phyloP scores from a whole-genome alignment of 1,140 invertebrate genomes.

The Proctacanthus coquilletti region DNA sequence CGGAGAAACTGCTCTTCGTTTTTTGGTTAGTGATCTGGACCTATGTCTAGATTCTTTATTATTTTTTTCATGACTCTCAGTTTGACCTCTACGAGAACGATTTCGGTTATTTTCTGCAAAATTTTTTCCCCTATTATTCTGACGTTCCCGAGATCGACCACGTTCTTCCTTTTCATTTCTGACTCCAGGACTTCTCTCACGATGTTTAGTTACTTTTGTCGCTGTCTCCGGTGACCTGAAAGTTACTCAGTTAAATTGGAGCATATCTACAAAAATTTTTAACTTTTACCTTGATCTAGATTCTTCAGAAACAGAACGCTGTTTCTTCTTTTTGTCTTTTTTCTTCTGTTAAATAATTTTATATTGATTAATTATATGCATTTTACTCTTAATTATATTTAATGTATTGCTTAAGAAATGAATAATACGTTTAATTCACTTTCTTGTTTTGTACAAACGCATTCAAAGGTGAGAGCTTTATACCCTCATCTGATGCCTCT shows the following conservation, averaged over 20 bases:
- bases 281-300: conserved; percentile 21
- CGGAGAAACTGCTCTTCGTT: background rate
- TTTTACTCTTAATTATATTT: too few relatives aligned
- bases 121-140: background rate
- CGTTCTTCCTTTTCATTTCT: background rate
- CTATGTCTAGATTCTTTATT: background rate
- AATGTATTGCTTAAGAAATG: too few relatives aligned
- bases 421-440: too few relatives aligned
- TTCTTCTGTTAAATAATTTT: too few relatives aligned
- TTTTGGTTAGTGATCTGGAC: background rate
- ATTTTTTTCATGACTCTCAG: background rate
- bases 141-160: background rate
- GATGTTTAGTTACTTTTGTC: background rate
- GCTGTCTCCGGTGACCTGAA: too few relatives aligned
- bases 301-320: conserved; percentile 16
- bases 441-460: too few relatives aligned
- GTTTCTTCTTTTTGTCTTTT: conserved; percentile 27
- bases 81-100: background rate
- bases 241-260: too few relatives aligned
- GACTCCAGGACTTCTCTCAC: too few relatives aligned
- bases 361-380: too few relatives aligned
- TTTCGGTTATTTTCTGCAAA: background rate
- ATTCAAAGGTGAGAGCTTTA: too few relatives aligned
- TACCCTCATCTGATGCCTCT: too few relatives aligned
- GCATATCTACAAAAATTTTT: too few relatives aligned